Evolutionary conservation across 1,140 invertebrate genomes (phyloP).

Genomic region (Asobara japonica): DNA sequence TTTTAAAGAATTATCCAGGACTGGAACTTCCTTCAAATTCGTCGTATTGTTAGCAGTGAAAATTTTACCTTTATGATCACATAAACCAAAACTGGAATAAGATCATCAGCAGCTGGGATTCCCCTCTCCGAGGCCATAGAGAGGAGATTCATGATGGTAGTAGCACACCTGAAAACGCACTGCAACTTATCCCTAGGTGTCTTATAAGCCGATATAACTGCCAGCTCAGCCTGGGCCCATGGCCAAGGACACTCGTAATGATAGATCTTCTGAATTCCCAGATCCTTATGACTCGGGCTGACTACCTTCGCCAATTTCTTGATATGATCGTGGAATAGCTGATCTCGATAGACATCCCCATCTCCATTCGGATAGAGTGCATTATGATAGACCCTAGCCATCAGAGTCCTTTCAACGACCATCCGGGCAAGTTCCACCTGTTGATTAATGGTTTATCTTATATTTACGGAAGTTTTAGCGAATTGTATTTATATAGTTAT

Average conservation of each 20-base stretch:
- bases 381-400: slow-evolving; percentile 90
- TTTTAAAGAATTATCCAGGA: too few species aligned
- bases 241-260: slow-evolving; percentile 95
- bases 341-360: slow-evolving; percentile 91
- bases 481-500: too few species aligned
- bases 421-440: slow-evolving; percentile 74
- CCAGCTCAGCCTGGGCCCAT: slow-evolving; percentile 94
- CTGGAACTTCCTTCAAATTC: too few species aligned
- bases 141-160: slow-evolving; percentile 93
- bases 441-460: too few species aligned
- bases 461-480: too few species aligned
- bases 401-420: slow-evolving; percentile 83
- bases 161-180: slow-evolving; percentile 85
- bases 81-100: slow-evolving; percentile 96
- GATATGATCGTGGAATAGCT: slow-evolving; percentile 89
- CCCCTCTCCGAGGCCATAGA: slow-evolving; percentile 81
- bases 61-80: slow-evolving; percentile 91
- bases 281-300: slow-evolving; percentile 84
- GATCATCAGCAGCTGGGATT: slow-evolving; percentile 95
- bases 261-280: slow-evolving; percentile 84
- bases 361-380: slow-evolving; percentile 98
- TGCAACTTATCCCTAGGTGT: slow-evolving; percentile 94
- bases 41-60: too few species aligned
- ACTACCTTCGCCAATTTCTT: slow-evolving; percentile 82
- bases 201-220: slow-evolving; percentile 92